Evolutionary conservation across 2,113 vertebrate species (phyloP), one percentile per base, ranked within the genome.

Genomic region (Paedocypris sp.): DNA sequence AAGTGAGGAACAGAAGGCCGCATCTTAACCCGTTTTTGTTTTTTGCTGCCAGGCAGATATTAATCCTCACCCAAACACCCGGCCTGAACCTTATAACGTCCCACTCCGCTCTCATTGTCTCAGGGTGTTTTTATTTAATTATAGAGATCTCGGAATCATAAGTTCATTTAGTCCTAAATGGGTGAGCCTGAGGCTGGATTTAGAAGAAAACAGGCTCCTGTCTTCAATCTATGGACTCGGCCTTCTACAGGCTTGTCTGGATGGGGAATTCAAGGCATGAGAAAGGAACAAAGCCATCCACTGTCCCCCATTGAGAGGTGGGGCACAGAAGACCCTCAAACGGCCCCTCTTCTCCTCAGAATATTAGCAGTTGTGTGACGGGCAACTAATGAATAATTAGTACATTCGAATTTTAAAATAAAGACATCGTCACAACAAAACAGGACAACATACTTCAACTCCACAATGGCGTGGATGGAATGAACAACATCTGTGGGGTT

Each of bases 261-360:
- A 62, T 72, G 75, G 74, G 76, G 85, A 84, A 86, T 86, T 80
- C 59, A 56, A 80, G 72, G 78, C 77, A 78, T 73, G 72, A 78
- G 59, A 66, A 33, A 52, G 72, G 65, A 83, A 87, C 85, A 87
- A 85, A 80, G 83, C 59, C 15, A 19, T 67, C 67, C 64, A 80
- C 78, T 87, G 85, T 86, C 80, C 75, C 83, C 75, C 31, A 64
- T 76, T 77, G 71, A 75, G 74, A 67, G 69, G 49, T 70, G 60
- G 70, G 71, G 75, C 68, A 29, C 58, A 32, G 38, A 57, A 51
- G 61, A 51, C 31, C 28, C 58, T 58, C 29, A 32, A 28, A 28
- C 26, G 56, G 41, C 63, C 43, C 58, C 32, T 66, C 51, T 49
- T 63, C 38, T 57, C 50, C 43, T 46, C 19, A 28, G 57, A 62